Base-by-base conservation (phyloP, 2,888 invertebrate species). In the Tuta absoluta region DNA sequence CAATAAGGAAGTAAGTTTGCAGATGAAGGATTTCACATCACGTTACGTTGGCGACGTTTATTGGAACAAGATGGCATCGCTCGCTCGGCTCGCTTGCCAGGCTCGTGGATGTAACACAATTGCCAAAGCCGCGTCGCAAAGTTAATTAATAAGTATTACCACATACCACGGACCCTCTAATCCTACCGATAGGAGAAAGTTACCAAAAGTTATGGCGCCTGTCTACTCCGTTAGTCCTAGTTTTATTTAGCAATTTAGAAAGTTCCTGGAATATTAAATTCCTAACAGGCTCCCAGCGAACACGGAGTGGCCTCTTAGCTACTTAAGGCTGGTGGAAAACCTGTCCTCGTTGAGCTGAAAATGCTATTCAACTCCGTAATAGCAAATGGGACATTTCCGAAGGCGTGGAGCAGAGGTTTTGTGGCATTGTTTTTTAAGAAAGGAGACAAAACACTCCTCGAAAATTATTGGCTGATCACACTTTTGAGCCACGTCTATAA, bases 111-210 rank as follows among this genome's bases (percentile, higher is more conserved):
- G n/a, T n/a, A n/a, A n/a, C n/a, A n/a, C n/a, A 8, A 8, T 10
- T 33, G 33, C 53, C 28, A n/a, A 33, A 28, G 17, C 5, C 28
- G 56, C 56, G 33, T 56, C 56, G 41, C 60, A 60, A 45, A 45
- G 60, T 23, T 45, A 60, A 60, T 60, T 60, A 28, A 60, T 60
- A 60, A 45, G 24, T 60, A 60, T 60, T 56, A 56, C 33, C 56
- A 56, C 56, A 33, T 33, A 33, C 58, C 21, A 38, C 38, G 12
- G 58, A 11, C 28, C 14, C 28, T 28, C 23, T 53, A 37, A 62
- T 62, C 63, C 28, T 24, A 41, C 23, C 63, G 45, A 56, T 41
- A 63, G 33, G 62, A 37, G 23, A 28, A 63, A 63, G 38, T 56
- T 63, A 28, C 63, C 23, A 63, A 53, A 56, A 63, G 63, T 63